Conservation (phyloP, 2,113 vertebrate species). For the Egretta garzetta region DNA sequence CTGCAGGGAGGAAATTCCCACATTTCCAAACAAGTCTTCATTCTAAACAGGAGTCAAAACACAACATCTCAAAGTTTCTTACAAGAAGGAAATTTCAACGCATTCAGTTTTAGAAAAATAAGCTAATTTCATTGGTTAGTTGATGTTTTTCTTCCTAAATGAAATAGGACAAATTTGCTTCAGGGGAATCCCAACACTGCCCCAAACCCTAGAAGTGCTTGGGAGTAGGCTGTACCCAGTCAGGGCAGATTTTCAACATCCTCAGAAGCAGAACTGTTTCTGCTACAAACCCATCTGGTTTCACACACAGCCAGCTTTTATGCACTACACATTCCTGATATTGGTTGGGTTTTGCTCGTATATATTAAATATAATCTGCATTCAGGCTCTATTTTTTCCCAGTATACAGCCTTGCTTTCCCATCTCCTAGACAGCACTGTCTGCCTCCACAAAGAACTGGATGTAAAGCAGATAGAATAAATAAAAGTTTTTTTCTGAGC, state of each 20-base stretch:
- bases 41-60: background rate
- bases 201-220: background rate
- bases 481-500: background rate
- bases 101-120: background rate
- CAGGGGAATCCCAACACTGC: background rate
- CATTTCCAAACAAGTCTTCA: background rate
- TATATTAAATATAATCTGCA: background rate
- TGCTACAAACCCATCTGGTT: conserved; percentile 22
- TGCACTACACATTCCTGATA: background rate
- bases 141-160: background rate
- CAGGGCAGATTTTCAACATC: background rate
- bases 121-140: background rate
- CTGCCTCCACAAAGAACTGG: background rate
- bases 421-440: background rate
- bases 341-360: background rate
- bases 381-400: background rate
- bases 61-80: background rate
- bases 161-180: background rate
- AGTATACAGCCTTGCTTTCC: background rate
- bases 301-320: background rate
- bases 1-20: background rate
- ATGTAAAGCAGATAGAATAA: background rate
- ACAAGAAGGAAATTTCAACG: background rate
- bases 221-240: background rate
- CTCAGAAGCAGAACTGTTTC: background rate